Evolutionary conservation across 2,113 vertebrate genomes (phyloP), one percentile per base, ranked within the genome.

Genomic region (Corythornis cristatus): DNA sequence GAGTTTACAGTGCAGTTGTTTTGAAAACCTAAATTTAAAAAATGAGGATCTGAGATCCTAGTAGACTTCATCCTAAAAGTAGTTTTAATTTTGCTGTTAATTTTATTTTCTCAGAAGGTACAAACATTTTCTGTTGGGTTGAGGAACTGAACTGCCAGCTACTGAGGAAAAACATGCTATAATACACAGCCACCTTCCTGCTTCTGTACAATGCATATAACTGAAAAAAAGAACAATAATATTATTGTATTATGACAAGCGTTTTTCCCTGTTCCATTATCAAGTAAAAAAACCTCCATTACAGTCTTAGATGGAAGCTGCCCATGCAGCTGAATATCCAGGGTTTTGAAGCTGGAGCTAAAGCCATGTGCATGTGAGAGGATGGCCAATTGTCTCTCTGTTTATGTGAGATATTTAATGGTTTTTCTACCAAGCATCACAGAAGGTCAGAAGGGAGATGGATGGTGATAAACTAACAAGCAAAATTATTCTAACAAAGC

Each of bases 401-500:
- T 89, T 93, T 94, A 72, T 13, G 0, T 65, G 53, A 83, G 33
- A 61, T 88, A 71, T 87, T 86, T 83, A 84, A 89, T 57, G 37
- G 48, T 85, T 96, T 96, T 95, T 35, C 60, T 94, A 89, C 83
- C 86, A 96, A 95, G 88, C 94, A 89, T 91, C 77, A 80, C 57
- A 95, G 96, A 97, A 98, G 97, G 97, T 98, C 97, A 97, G 94
- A 67, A 83, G 81, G 93, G 95, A 97, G 96, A 97, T 73, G 67
- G 95, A 97, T 92, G 80, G 68, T 96, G 97, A 97, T 97, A 96
- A 97, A 98, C 91, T 97, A 96, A 96, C 95, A 96, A 93, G 91
- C 91, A 97, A 97, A 98, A 98, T 97, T 97, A 91, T 97, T 97
- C 86, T 96, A 97, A 97, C 97, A 97, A 97, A 98, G 96, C 97